A percentile compares a stretch with the other conserved stretches of the same genome.
phyloP scores from a whole-genome alignment of 1,140 invertebrate genomes.

The Drosophila grimshawi region DNA sequence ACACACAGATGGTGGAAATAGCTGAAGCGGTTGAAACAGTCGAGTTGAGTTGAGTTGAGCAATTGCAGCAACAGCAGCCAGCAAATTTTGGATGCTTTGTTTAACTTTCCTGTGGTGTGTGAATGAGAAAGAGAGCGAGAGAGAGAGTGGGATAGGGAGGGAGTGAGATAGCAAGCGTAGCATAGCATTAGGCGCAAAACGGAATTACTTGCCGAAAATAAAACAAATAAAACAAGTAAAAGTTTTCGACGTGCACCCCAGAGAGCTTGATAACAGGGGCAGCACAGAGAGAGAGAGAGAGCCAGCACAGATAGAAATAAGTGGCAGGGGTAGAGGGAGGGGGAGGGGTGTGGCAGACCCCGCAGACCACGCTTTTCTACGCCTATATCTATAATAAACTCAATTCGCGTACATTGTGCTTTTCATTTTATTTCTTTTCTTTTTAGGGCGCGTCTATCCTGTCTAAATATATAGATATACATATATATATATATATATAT shows the following conservation, averaged over 20 bases:
- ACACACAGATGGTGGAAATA: constrained; percentile 25
- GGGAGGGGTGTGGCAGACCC: background rate
- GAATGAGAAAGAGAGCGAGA: background rate
- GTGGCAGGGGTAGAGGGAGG: background rate
- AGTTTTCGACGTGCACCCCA: constrained; percentile 48
- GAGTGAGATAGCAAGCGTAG: constrained; percentile 33
- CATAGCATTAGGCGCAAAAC: constrained; percentile 69
- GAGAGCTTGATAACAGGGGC: constrained; percentile 12
- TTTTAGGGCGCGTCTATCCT: background rate
- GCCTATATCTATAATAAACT: constrained; percentile 64
- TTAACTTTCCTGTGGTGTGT: constrained; percentile 56
- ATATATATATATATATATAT: too few species aligned
- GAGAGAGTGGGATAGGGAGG: background rate
- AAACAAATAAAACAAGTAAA: constrained; percentile 69
- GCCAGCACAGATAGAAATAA: background rate
- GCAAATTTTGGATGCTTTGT: constrained; percentile 61
- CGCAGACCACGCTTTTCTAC: constrained; percentile 24
- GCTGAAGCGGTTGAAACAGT: constrained; percentile 40
- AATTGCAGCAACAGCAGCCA: constrained; percentile 52
- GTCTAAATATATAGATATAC: background rate
- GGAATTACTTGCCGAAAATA: constrained; percentile 71
- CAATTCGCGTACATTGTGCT: constrained; percentile 67
- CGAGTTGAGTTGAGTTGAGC: constrained; percentile 45
- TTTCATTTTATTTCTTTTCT: constrained; percentile 31
- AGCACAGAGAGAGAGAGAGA: background rate